Percentiles rank a stretch among this genome's conserved stretches.
Evolutionary conservation across 2,888 invertebrate species (phyloP).

Genomic region (Ellobium chinense): DNA sequence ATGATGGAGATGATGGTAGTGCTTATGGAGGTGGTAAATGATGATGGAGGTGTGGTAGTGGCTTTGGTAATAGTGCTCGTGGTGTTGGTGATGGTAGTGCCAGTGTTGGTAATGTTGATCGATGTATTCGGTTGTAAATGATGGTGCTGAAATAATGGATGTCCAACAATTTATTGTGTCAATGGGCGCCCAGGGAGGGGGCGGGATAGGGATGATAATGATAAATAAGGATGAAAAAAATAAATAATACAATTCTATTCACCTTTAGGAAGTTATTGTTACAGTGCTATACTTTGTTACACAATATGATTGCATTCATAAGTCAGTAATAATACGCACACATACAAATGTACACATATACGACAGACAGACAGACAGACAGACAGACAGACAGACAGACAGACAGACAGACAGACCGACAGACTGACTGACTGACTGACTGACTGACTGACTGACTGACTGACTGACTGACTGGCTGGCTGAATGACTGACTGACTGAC

Average conservation of each 20-base stretch:
- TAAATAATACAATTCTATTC: too few relatives aligned
- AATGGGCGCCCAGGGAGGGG: too few relatives aligned
- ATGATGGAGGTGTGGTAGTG: neutral
- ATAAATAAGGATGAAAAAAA: too few relatives aligned
- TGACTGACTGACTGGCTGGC: neutral
- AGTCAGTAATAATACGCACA: too few relatives aligned
- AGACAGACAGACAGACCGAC: neutral
- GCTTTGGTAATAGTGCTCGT: too few relatives aligned
- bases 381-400: neutral
- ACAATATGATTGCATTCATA: too few relatives aligned
- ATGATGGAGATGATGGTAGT: neutral
- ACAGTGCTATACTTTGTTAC: too few relatives aligned
- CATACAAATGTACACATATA: neutral
- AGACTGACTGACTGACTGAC: neutral
- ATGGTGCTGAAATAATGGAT: too few relatives aligned
- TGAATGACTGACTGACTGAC: neutral
- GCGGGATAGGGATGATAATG: too few relatives aligned
- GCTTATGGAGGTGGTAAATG: neutral
- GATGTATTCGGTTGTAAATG: too few relatives aligned
- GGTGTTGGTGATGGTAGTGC: neutral
- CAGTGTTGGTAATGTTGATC: neutral
- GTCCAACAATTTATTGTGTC: too few relatives aligned
- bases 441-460: neutral
- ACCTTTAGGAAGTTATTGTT: too few relatives aligned
- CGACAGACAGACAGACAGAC: neutral